Percentiles rank a stretch among this genome's conserved stretches.
These are phyloP conservation scores for Dipodomys stephensi DNA, from an alignment of 2,113 vertebrate species.

Conservation along the genomic window DNA sequence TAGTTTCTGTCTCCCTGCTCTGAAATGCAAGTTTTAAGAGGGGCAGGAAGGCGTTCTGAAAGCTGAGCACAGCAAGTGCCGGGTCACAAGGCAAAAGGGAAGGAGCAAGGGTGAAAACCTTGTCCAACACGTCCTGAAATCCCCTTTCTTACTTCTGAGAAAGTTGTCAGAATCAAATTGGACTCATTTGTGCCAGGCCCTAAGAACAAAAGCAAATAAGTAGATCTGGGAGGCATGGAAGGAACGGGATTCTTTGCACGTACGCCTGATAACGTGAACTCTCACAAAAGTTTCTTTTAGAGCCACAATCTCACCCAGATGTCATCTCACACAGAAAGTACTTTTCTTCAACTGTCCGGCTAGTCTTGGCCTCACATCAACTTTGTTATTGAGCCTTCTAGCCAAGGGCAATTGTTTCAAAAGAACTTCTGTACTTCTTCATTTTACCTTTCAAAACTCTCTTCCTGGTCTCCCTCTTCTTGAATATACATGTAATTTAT, in stretches of 20 bases:
- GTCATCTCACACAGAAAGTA: too few relatives aligned
- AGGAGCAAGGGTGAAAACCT: not conserved
- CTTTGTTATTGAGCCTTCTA: not conserved
- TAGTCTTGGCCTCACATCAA: not conserved
- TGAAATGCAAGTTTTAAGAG: not conserved
- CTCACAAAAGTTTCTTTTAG: too few relatives aligned
- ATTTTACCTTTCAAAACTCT: not conserved
- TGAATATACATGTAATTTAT: not conserved
- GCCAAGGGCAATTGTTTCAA: not conserved
- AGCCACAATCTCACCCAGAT: too few relatives aligned
- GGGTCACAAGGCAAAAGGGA: not conserved
- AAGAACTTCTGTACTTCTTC: not conserved
- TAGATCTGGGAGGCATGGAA: too few relatives aligned
- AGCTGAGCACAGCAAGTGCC: not conserved
- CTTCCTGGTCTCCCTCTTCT: not conserved
- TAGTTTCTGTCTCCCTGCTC: not conserved
- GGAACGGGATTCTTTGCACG: too few relatives aligned
- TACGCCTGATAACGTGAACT: too few relatives aligned
- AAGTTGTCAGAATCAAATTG: not conserved
- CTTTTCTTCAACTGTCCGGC: too few relatives aligned
- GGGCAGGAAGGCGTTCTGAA: not conserved
- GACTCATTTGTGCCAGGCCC: not conserved
- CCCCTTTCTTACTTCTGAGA: not conserved
- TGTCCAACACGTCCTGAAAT: not conserved
- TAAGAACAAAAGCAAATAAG: too few relatives aligned